Conservation (phyloP, 2,113 vertebrate species). For the Psophia crepitans region DNA sequence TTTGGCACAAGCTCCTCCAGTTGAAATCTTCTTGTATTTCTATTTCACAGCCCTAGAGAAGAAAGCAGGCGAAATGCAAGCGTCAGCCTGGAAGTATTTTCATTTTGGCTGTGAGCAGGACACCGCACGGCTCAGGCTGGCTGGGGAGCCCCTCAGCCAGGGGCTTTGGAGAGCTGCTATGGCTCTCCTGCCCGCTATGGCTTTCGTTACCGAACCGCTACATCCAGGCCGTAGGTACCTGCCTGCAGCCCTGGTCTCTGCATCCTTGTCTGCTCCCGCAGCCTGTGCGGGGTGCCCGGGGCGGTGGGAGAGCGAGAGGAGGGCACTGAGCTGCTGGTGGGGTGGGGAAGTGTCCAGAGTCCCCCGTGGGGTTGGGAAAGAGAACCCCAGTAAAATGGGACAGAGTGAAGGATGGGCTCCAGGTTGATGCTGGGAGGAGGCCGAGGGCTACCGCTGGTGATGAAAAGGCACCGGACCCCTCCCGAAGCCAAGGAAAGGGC, state of each 20-base stretch:
- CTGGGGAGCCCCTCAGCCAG: background rate
- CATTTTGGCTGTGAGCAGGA: rapidly evolving
- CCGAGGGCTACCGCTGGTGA: background rate
- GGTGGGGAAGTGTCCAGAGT: background rate
- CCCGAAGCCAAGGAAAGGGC: background rate
- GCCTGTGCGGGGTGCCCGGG: rapidly evolving
- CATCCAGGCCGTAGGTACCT: background rate
- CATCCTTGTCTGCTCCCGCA: background rate
- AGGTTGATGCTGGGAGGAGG: background rate
- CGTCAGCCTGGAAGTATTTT: background rate
- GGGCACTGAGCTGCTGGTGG: background rate
- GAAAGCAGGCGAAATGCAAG: background rate
- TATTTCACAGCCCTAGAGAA: background rate
- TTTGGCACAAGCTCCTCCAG: no score
- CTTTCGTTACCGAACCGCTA: no score
- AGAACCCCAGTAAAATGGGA: background rate
- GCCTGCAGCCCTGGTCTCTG: background rate
- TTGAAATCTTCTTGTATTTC: background rate
- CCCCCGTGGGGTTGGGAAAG: rapidly evolving
- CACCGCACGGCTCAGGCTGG: background rate
- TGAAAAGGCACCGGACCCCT: background rate
- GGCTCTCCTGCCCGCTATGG: no score
- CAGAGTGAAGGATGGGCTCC: background rate
- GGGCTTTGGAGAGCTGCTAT: background rate
- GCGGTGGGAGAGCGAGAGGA: rapidly evolving